Percentiles rank a stretch among this genome's conserved stretches.
Evolutionary conservation across 2,888 invertebrate genomes (phyloP).

Genomic region (Lepidocyrtinus sp.): DNA sequence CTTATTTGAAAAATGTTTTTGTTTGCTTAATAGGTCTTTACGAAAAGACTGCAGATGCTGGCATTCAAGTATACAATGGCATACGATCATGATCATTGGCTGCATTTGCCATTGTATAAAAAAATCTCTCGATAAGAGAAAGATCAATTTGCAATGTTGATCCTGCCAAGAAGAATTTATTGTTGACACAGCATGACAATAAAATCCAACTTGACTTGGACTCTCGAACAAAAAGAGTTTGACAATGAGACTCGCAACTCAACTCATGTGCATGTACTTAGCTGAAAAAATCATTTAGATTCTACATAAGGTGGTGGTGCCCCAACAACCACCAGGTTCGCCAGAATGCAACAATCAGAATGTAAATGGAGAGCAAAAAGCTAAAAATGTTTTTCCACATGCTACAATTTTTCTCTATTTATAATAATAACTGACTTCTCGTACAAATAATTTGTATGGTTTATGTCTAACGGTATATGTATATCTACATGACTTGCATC

Average conservation of each 20-base stretch:
- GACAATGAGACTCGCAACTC: neutral
- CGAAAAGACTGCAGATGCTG: conserved; percentile 19
- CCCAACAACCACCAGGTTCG: neutral
- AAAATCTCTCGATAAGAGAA: neutral
- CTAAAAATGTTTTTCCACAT: conserved; percentile 7
- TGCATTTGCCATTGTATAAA: conserved; percentile 2
- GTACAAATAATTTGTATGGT: no score
- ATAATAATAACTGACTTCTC: no score
- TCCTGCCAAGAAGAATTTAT: neutral
- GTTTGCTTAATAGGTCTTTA: neutral
- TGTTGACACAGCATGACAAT: conserved; percentile 13
- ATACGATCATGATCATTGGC: conserved; percentile 8
- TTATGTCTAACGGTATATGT: conserved; percentile 11
- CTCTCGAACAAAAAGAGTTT: neutral
- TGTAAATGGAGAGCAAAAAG: neutral
- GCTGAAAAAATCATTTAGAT: neutral
- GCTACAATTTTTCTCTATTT: neutral
- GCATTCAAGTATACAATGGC: conserved; percentile 15
- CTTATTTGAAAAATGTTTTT: conserved; percentile 43
- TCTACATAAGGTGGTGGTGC: neutral
- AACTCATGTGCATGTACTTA: no score
- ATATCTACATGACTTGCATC: conserved; percentile 5
- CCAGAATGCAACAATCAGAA: conserved; percentile 1
- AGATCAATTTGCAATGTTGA: neutral
- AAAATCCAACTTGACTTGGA: conserved; percentile 7